A percentile compares a stretch with the other conserved stretches of the same genome.
These are phyloP conservation scores for Molossus alvarezi DNA, from an alignment of 2,797 vertebrate genomes.

Conservation along the genomic window DNA sequence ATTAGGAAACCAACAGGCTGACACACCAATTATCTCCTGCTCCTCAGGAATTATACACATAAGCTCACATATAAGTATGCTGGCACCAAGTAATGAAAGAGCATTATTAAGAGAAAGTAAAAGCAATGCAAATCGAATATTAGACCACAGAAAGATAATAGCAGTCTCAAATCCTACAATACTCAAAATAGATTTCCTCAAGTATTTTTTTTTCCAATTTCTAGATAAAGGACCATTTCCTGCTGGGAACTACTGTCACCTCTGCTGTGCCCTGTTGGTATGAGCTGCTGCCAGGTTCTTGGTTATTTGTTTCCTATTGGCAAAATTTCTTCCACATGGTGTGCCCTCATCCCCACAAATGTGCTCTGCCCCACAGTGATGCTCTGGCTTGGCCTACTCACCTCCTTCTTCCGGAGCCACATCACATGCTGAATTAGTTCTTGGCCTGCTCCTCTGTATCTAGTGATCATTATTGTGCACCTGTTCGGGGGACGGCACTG, in stretches of 20 bases:
- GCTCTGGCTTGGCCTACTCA: constrained; percentile 22
- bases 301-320: constrained; percentile 65
- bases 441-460: constrained; percentile 68
- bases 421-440: constrained; percentile 56
- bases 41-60: background rate
- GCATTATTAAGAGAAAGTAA: constrained; percentile 41
- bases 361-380: background rate
- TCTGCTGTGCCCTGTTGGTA: constrained; percentile 66
- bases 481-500: constrained; percentile 63
- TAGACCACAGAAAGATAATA: constrained; percentile 27
- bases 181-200: constrained; percentile 54
- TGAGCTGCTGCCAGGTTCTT: constrained; percentile 68
- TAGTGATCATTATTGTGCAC: constrained; percentile 75
- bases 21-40: background rate
- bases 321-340: constrained; percentile 26
- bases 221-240: constrained; percentile 59
- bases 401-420: constrained; percentile 30
- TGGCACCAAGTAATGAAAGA: constrained; percentile 23
- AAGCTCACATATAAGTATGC: background rate
- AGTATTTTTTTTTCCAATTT: constrained; percentile 70
- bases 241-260: constrained; percentile 70
- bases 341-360: background rate
- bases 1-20: background rate
- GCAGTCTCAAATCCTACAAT: constrained; percentile 5
- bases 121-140: background rate